Evolutionary conservation across 2,797 vertebrate species (phyloP).

Genomic region (Mus spretus): DNA sequence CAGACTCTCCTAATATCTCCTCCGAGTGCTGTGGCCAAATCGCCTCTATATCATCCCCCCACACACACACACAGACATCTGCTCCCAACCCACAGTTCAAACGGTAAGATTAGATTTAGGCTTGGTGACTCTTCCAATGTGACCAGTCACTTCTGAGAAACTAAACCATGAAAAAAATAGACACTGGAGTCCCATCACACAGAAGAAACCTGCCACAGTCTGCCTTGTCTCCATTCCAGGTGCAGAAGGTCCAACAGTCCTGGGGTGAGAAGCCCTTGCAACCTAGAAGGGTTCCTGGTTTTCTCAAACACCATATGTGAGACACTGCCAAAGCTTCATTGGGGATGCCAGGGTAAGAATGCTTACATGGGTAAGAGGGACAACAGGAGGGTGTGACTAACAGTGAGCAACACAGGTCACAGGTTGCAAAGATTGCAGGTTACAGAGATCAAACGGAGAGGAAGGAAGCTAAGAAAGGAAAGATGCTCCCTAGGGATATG

Average conservation of each 20-base stretch:
- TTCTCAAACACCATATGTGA: neutral
- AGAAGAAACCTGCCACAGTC: neutral
- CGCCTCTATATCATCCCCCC: neutral
- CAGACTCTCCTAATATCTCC: neutral
- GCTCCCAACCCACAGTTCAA: neutral
- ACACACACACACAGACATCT: neutral
- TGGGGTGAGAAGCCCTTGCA: neutral
- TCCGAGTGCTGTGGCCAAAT: neutral
- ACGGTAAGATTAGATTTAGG: neutral
- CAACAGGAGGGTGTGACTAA: neutral
- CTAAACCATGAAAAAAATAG: neutral
- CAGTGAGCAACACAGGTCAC: neutral
- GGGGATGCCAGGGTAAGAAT: neutral
- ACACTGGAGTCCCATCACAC: neutral
- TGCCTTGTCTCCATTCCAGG: neutral
- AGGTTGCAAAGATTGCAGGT: neutral
- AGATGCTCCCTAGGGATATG: too few relatives aligned
- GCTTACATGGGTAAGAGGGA: neutral
- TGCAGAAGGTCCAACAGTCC: neutral
- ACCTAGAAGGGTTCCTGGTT: neutral
- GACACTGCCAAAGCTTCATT: rapidly evolving
- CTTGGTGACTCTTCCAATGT: neutral
- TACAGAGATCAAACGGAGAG: neutral
- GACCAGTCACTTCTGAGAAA: neutral
- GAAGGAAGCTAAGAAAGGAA: neutral